Evolutionary conservation across 2,888 invertebrate genomes (phyloP).

Genomic region (Latrodectus hesperus): DNA sequence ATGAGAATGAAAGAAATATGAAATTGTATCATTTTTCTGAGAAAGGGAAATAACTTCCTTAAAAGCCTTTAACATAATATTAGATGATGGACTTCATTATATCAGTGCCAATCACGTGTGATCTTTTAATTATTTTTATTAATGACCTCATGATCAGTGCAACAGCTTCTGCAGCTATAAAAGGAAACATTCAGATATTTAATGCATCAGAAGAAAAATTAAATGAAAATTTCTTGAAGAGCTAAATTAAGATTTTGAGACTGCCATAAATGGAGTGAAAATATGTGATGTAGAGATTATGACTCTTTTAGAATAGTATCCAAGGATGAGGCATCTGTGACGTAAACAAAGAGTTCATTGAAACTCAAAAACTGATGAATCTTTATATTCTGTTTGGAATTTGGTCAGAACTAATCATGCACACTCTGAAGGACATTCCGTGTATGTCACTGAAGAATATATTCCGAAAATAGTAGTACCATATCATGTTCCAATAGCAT

Average conservation of each 20-base stretch:
- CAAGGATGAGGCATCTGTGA: neutral
- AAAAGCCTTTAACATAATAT: neutral
- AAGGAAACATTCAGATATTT: neutral
- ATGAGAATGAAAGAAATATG: neutral
- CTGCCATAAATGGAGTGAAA: too few relatives aligned
- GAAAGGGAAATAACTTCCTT: neutral
- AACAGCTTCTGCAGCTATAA: neutral
- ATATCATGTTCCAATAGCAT: neutral
- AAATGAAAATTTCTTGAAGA: neutral
- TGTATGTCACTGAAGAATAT: neutral
- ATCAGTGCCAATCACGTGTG: neutral
- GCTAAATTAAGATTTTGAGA: too few relatives aligned
- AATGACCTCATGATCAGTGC: neutral
- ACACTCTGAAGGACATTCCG: neutral
- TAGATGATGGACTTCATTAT: neutral
- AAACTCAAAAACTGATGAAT: conserved; percentile 8
- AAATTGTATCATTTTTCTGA: neutral
- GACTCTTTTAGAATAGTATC: too few relatives aligned
- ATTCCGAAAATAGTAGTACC: neutral
- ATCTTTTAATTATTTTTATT: neutral
- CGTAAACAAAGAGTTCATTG: neutral
- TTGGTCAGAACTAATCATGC: neutral
- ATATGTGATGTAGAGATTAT: neutral
- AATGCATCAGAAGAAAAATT: neutral
- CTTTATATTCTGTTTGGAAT: conserved; percentile 3